Percentiles rank a stretch among this genome's conserved stretches.
These are phyloP conservation scores for Zele albiditarsus DNA, from an alignment of 2,888 invertebrate genomes.

Conservation along the genomic window DNA sequence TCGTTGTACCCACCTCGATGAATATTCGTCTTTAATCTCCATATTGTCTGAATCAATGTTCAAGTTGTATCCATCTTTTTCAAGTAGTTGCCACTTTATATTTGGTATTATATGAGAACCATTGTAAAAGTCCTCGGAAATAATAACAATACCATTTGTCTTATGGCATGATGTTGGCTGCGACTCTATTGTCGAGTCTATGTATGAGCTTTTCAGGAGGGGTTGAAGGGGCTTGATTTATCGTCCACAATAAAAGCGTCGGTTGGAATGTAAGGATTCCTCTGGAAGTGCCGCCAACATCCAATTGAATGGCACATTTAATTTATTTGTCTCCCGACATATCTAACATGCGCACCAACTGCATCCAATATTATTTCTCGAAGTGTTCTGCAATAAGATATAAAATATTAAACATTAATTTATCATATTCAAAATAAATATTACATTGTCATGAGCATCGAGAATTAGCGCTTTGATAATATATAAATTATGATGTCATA, in stretches of 20 bases:
- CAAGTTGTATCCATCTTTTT: too few species aligned
- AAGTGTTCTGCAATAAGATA: not conserved
- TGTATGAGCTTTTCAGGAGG: not conserved
- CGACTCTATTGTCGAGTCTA: not conserved
- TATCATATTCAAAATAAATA: not conserved
- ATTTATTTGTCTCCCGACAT: conserved; percentile 1
- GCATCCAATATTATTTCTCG: not conserved
- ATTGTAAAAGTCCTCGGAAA: not conserved
- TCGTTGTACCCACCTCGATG: too few species aligned
- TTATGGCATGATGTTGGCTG: not conserved
- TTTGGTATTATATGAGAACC: not conserved
- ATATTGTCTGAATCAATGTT: too few species aligned
- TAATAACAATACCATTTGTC: too few species aligned
- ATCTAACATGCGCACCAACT: not conserved
- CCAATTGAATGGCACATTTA: not conserved
- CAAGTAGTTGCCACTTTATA: not conserved
- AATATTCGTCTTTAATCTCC: too few species aligned
- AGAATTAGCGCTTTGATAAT: conserved; percentile 12
- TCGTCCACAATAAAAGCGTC: not conserved
- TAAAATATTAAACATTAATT: not conserved
- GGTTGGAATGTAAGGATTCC: not conserved
- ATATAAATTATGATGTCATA: conserved; percentile 28
- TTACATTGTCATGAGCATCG: not conserved
- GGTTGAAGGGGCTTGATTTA: not conserved
- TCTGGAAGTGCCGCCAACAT: not conserved